Base-by-base conservation (phyloP, 2,797 vertebrate genomes). In the Podargus strigoides region DNA sequence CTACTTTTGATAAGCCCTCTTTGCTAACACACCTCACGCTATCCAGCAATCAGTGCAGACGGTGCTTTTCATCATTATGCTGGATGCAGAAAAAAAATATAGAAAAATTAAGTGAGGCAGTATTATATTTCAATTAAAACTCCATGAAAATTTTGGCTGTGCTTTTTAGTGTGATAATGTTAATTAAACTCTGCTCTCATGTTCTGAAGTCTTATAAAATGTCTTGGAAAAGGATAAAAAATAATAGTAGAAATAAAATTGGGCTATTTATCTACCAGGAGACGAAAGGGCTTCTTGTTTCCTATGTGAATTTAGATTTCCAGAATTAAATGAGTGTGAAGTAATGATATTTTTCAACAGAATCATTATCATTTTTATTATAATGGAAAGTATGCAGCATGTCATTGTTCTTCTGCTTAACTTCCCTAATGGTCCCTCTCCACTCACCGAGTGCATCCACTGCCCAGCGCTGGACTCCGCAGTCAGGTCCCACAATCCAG, bases 311-410 rank as follows among this genome's bases (percentile, higher is more conserved):
- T 97, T 97, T 96, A 96, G 96, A 97, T 96, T 96, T 97, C 95
- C 95, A 87, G 90, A 96, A 96, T 94, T 97, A 97, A 97, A 96
- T 93, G 96, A 96, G 93, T 97, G 94, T 95, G 94, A 96, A 97
- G 95, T 67, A 87, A 95, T 95, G 94, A 95, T 94, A 94, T 94
- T 95, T 95, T 95, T 94, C 91, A 73, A 90, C 69, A 39, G 86
- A 95, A 94, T 77, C 83, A 94, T 95, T 96, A 95, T 92, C 91
- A 95, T 96, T 95, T 97, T 96, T 94, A 96, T 91, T 88, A 88
- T 90, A 39, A 27, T 6, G 78, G 87, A 82, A 91, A 85, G 78
- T 42, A 73, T 72, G 79, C 89, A 74, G 90, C 79, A 50, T 88
- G 94, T 95, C 89, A 69, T 59, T 92, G 78, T 77, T 87, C 75